Evolutionary conservation across 2,888 invertebrate species (phyloP), one percentile per base, ranked within the genome.

Genomic region (Dioctria rufipes): DNA sequence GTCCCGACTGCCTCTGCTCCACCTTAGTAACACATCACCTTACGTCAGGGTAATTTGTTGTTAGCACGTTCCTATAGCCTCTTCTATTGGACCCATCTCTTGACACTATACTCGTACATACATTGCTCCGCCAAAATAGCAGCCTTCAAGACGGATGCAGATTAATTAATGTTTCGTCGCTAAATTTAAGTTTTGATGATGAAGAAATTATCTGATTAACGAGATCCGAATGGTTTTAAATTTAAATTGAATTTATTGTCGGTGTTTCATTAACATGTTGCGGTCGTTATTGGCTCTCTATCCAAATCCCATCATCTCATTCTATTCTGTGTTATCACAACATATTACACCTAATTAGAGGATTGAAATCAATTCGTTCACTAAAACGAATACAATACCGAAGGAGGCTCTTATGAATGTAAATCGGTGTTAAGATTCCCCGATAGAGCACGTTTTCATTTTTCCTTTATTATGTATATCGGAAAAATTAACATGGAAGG

Each of bases 371-470:
- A 66, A 66, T 66, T 66, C 40, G 5, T 43, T 40, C 42, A 43
- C 54, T 39, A 13, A 25, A 65, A 39, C n/a, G 43, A 78, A 66
- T 5, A 78, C 39, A 66, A 51, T 66, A 66, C 51, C 78, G 54
- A 37, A 11, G 8, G 4, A 40, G 46, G 25, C 3, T 54, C 65
- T 40, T 42, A 66, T 66, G 51, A 66, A 51, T 40, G 66, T 66
- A 66, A 78, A 78, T 78, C 66, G 51, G n/a, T 78, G 78, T 66
- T 25, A 54, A 78, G 78, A 78, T 78, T 37, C 4, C 5, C 66
- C 42, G 78, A 78, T 78, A 78, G 51, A 39, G 51, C 78, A 78
- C 78, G 78, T 54, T 66, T 54, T 66, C 25, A 78, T 78, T 25
- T 66, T 54, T 54, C 46, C 61, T 77, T 77, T 77, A 63, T 77